Conservation (phyloP, 2,888 invertebrate species). For the Nemurella pictetii region DNA sequence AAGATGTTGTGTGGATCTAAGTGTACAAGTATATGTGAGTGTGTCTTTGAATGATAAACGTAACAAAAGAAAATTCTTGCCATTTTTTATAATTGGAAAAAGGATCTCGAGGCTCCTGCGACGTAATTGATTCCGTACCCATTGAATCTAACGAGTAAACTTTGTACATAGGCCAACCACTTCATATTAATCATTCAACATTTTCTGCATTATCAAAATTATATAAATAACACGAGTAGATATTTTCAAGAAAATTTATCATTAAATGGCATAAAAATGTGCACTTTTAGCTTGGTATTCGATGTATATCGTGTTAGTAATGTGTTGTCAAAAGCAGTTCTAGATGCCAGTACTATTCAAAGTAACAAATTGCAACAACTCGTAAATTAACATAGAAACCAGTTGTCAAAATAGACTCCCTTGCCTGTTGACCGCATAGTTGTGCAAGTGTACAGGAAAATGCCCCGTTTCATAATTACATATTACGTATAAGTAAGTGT, state of each 20-base stretch:
- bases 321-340: neutral
- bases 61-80: slow-evolving; percentile 31
- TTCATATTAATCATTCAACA: slow-evolving; percentile 2
- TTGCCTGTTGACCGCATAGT: neutral
- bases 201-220: slow-evolving; percentile 12
- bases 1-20: neutral
- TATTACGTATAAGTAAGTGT: neutral
- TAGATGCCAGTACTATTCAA: neutral
- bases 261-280: neutral
- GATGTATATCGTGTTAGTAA: slow-evolving; percentile 12
- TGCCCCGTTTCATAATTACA: neutral
- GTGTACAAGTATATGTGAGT: slow-evolving; percentile 22
- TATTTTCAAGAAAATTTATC: slow-evolving; percentile 24
- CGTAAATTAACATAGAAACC: neutral
- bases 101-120: slow-evolving; percentile 9
- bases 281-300: slow-evolving; percentile 8
- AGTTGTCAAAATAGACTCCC: neutral
- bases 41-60: slow-evolving; percentile 18
- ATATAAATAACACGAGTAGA: neutral
- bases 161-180: slow-evolving; percentile 27
- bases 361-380: neutral
- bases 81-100: slow-evolving; percentile 32
- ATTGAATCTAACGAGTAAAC: slow-evolving; percentile 13
- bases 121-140: slow-evolving; percentile 31
- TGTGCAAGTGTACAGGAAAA: neutral